phyloP scores from a whole-genome alignment of 30 jellyfish, hydroid and myxozoan genomes.

The Chrysaora quinquecirrha region DNA sequence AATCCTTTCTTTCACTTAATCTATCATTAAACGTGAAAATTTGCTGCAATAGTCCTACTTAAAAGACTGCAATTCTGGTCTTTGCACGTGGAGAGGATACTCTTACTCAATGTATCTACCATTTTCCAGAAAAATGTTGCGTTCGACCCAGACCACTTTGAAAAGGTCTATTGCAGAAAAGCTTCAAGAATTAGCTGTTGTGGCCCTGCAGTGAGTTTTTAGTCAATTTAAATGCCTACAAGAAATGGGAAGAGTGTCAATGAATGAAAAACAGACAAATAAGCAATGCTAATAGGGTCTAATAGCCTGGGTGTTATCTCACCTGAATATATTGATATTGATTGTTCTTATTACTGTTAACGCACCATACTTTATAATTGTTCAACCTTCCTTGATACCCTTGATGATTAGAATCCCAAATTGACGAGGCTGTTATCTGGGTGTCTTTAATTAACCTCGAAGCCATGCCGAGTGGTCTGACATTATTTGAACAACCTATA shows the following conservation, averaged over 20 bases:
- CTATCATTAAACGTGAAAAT: no score
- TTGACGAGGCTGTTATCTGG: constrained; percentile 20
- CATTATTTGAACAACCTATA: not conserved
- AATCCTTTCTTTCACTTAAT: no score
- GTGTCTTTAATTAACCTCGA: constrained; percentile 13
- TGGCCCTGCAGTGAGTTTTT: not conserved
- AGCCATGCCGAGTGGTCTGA: constrained; percentile 6
- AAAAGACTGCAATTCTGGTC: no score
- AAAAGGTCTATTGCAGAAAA: not conserved
- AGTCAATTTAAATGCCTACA: not conserved
- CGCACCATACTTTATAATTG: constrained; percentile 27
- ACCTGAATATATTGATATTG: constrained; percentile 27
- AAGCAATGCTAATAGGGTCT: no score
- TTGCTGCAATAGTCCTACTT: no score
- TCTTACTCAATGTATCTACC: no score
- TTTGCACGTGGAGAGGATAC: no score
- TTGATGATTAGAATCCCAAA: constrained; percentile 8
- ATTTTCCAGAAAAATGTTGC: no score
- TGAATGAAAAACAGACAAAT: no score
- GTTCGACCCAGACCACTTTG: no score
- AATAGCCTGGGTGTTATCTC: not conserved
- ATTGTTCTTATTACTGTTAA: not conserved
- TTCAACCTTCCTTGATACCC: constrained; percentile 22
- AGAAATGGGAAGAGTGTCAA: no score
- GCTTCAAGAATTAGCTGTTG: not conserved